Conservation (phyloP, 2,888 invertebrate species). For the Automeris io region DNA sequence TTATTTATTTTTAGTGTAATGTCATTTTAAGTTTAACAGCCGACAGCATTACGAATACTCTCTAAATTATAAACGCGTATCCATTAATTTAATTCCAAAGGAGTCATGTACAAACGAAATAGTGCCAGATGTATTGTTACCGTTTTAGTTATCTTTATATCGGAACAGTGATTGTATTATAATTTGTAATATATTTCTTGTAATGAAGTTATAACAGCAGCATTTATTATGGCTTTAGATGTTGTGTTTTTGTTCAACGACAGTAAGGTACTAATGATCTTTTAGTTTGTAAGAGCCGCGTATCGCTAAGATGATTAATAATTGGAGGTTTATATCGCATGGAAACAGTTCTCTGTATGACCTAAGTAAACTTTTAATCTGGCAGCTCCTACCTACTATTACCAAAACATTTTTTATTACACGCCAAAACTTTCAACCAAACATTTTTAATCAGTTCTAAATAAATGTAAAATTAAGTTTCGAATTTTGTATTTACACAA, state of each 20-base stretch:
- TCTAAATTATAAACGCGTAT: constrained; percentile 20
- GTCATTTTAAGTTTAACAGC: constrained; percentile 39
- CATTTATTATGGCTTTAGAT: constrained; percentile 53
- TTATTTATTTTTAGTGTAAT: constrained; percentile 51
- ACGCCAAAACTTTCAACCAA: background rate
- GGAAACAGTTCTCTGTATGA: too few relatives aligned
- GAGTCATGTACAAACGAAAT: constrained; percentile 33
- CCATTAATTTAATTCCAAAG: constrained; percentile 13
- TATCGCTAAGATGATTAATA: too few relatives aligned
- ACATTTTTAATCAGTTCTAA: background rate
- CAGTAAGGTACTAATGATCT: constrained; percentile 43
- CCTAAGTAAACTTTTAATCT: background rate
- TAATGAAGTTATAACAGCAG: constrained; percentile 43
- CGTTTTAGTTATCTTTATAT: constrained; percentile 21
- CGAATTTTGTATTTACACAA: background rate
- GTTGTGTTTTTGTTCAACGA: constrained; percentile 35
- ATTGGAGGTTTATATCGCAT: too few relatives aligned
- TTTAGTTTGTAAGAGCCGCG: constrained; percentile 7
- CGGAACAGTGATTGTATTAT: constrained; percentile 2
- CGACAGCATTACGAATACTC: constrained; percentile 31
- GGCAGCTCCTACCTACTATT: background rate
- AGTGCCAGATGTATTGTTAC: constrained; percentile 34
- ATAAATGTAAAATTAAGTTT: too few relatives aligned
- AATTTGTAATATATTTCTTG: constrained; percentile 21
- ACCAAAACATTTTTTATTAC: background rate